Base-by-base conservation (phyloP, 2,888 invertebrate species). In the Agrotis ipsilon region DNA sequence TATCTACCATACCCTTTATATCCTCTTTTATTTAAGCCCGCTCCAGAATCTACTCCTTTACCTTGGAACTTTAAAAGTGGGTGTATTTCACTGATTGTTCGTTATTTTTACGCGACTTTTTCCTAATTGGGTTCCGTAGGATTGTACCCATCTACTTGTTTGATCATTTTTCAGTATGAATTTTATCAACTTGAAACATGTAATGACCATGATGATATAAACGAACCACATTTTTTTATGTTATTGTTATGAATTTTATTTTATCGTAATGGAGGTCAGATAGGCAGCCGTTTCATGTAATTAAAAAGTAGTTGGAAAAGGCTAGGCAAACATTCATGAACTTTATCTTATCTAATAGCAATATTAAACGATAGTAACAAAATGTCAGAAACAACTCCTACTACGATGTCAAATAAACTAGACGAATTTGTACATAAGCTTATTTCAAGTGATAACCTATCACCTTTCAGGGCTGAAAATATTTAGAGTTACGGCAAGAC, bases 1-100 rank as follows among this genome's bases (percentile, higher is more conserved):
- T 94, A 93, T 93, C 93, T 91, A 80, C 75, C 64, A 84, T 86
- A 81, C 82, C 78, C 85, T 82, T 83, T 83, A 81, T 81, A 85
- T 86, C 87, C 85, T 86, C 85, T 89, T 88, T 87, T 88, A 87
- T 89, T 88, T 81, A 84, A 72, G 78, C 78, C 70, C 45, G 75
- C 80, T 78, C 80, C 78, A 73, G 77, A 75, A 80, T 83, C 81
- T 80, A 84, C 74, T 69, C 64, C 75, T 83, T 75, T 77, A 68
- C 63, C 57, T 74, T 52, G 62, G 21, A 39, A 0, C 58, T 80
- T 75, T 66, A 54, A n/a, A 74, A 75, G 68, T 51, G 51, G 21
- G 9, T 48, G 57, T 61, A 32, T 74, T 69, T 63, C 32, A 57
- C 55, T 48, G 27, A 49, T 24, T 58, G 45, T 48, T 65, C 9